These are phyloP conservation scores for Tiliqua scincoides DNA, from an alignment of 2,113 vertebrate genomes.

Conservation along the genomic window DNA sequence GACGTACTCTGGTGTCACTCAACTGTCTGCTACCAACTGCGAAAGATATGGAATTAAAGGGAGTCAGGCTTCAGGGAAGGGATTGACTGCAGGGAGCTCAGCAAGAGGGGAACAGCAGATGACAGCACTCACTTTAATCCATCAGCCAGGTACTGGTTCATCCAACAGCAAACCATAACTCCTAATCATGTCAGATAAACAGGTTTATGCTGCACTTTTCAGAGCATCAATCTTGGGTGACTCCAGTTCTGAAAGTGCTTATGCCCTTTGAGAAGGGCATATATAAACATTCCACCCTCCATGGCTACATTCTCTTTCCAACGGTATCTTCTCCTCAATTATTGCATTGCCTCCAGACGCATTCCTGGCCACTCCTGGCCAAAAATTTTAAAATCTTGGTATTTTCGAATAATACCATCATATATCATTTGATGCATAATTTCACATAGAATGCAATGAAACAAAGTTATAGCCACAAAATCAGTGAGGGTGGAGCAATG, in stretches of 20 bases:
- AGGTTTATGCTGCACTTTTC: background rate
- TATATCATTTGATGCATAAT: too few species aligned
- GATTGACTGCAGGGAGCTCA: background rate
- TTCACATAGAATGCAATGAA: too few species aligned
- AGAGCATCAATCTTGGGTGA: background rate
- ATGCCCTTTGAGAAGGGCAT: background rate
- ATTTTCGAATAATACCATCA: too few species aligned
- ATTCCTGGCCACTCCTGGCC: background rate
- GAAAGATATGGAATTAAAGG: background rate
- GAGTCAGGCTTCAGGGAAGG: background rate
- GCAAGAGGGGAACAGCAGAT: background rate
- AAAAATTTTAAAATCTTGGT: too few species aligned
- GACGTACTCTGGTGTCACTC: background rate
- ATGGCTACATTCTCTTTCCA: background rate
- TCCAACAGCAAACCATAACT: background rate
- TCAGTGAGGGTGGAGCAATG: too few species aligned
- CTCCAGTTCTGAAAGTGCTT: background rate
- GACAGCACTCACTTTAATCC: background rate
- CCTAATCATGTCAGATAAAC: background rate
- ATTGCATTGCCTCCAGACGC: background rate
- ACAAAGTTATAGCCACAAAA: too few species aligned
- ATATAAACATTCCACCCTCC: background rate
- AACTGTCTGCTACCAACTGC: background rate
- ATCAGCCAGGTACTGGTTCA: background rate
- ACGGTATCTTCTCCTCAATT: background rate